Conservation (phyloP, 2,888 invertebrate genomes). For the Abscondita cerata region DNA sequence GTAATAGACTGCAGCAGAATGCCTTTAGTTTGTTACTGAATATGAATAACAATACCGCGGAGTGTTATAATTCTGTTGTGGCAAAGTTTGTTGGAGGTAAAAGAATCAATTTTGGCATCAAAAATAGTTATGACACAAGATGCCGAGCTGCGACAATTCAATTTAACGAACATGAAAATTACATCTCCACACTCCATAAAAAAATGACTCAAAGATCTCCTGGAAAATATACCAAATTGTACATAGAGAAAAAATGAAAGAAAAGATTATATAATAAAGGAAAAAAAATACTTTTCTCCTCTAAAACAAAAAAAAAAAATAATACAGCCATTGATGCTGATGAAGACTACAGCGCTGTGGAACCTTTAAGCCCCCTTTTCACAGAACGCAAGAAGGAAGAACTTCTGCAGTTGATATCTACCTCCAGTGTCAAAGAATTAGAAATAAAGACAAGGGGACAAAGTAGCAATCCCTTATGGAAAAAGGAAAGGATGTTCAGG, state of each 20-base stretch:
- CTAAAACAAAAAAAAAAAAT: not conserved
- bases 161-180: not conserved
- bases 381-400: not conserved
- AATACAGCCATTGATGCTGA: constrained; percentile 1
- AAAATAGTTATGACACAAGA: constrained; percentile 7
- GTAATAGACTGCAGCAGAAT: too few species aligned
- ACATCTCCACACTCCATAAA: not conserved
- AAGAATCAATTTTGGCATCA: constrained; percentile 6
- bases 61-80: constrained; percentile 12
- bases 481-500: not conserved
- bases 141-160: not conserved
- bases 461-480: constrained; percentile 4
- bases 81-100: constrained; percentile 18
- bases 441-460: not conserved
- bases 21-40: not conserved
- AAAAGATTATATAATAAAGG: not conserved
- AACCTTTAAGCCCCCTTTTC: not conserved
- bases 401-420: not conserved
- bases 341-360: constrained; percentile 7
- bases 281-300: not conserved
- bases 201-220: too few species aligned
- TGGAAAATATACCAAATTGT: too few species aligned
- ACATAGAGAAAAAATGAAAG: not conserved
- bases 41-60: constrained; percentile 17
- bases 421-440: too few species aligned